Conservation (phyloP, 2,888 invertebrate species). For the Agrilus biguttatus region DNA sequence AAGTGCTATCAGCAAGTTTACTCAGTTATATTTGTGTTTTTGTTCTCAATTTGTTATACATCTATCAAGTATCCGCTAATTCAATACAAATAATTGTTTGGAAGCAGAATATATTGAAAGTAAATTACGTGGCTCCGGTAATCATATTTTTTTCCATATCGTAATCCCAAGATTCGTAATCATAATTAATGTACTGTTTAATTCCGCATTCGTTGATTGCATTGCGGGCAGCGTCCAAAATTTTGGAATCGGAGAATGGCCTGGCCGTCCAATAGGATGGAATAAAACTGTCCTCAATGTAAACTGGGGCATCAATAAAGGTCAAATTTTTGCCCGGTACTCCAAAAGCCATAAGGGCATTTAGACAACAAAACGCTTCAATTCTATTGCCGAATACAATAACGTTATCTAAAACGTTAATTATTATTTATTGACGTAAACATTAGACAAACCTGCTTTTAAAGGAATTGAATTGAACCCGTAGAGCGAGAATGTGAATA, state of each 20-base stretch:
- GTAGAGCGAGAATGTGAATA: too few species aligned
- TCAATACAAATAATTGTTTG: too few species aligned
- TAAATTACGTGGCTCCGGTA: conserved; percentile 13
- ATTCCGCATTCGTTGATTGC: conserved; percentile 15
- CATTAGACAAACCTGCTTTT: too few species aligned
- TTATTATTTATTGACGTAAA: too few species aligned
- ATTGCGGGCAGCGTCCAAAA: conserved; percentile 16
- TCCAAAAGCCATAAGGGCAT: conserved; percentile 31
- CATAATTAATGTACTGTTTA: conserved; percentile 18
- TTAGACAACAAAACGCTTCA: conserved; percentile 34
- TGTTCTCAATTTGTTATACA: too few species aligned
- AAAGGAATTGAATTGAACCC: too few species aligned
- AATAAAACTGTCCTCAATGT: conserved; percentile 9
- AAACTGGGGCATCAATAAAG: conserved; percentile 24
- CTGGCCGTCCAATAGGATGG: neutral
- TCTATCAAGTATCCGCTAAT: too few species aligned
- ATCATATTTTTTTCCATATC: conserved; percentile 13
- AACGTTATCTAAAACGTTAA: conserved; percentile 7
- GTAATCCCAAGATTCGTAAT: conserved; percentile 21
- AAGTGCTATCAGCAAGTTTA: too few species aligned
- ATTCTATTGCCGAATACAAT: conserved; percentile 37
- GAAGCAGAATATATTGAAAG: too few species aligned
- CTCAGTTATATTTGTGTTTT: too few species aligned
- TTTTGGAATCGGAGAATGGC: conserved; percentile 12
- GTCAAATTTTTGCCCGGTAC: conserved; percentile 30